Evolutionary conservation across 2,113 vertebrate genomes (phyloP).

Genomic region (Tor tambroides): DNA sequence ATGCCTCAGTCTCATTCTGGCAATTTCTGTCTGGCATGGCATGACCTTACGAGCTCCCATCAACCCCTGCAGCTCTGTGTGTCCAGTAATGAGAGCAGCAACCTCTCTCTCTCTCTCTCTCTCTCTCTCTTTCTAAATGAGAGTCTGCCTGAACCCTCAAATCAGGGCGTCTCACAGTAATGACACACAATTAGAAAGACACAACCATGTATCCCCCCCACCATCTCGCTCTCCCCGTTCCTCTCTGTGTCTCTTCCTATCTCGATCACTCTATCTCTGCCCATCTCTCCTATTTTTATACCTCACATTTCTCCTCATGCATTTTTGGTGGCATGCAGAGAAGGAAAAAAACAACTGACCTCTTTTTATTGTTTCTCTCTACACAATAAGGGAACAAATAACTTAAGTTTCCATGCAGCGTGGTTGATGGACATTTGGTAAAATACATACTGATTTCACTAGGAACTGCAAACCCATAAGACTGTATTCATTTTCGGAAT

Average conservation of each 20-base stretch:
- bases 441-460: background rate
- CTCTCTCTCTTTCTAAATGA: slow-evolving; percentile 32
- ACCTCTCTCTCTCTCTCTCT: slow-evolving; percentile 36
- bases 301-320: slow-evolving; percentile 6
- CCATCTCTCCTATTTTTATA: slow-evolving; percentile 8
- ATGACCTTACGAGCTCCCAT: slow-evolving; percentile 39
- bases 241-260: slow-evolving; percentile 12
- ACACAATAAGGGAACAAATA: background rate
- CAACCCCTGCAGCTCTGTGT: slow-evolving; percentile 34
- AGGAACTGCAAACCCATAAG: background rate
- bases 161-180: slow-evolving; percentile 28
- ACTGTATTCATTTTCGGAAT: background rate
- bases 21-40: slow-evolving; percentile 34
- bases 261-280: slow-evolving; percentile 18
- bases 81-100: slow-evolving; percentile 49
- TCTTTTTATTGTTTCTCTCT: background rate
- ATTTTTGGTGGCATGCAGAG: slow-evolving; percentile 2
- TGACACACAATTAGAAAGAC: slow-evolving; percentile 45
- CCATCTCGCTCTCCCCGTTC: background rate
- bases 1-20: slow-evolving; percentile 40
- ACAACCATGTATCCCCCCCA: slow-evolving; percentile 19
- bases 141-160: slow-evolving; percentile 29
- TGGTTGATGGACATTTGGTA: background rate
- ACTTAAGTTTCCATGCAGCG: background rate
- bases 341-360: background rate